A percentile compares a stretch with the other conserved stretches of the same genome.
phyloP scores from a whole-genome alignment of 2,113 vertebrate genomes.

The Anas platyrhynchos region DNA sequence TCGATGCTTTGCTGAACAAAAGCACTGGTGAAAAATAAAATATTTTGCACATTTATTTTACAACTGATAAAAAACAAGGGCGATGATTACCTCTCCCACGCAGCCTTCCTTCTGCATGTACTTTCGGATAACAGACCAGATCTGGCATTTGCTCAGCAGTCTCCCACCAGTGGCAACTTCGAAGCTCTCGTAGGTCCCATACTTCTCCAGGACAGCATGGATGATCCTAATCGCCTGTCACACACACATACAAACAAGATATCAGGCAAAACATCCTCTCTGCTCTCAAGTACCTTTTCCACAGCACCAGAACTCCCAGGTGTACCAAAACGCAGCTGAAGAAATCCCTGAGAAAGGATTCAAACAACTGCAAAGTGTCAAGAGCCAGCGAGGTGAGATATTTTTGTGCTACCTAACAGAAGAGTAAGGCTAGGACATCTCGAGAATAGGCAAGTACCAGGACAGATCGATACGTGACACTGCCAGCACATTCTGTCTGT shows the following conservation, averaged over 20 bases:
- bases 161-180: slow-evolving; percentile 90
- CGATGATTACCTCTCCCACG: slow-evolving; percentile 86
- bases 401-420: neutral
- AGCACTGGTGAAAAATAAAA: neutral
- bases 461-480: accelerated
- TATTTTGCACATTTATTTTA: neutral
- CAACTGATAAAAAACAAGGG: neutral
- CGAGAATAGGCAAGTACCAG: neutral
- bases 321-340: neutral
- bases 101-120: slow-evolving; percentile 98
- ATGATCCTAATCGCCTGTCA: slow-evolving; percentile 91
- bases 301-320: neutral
- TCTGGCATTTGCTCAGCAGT: slow-evolving; percentile 90
- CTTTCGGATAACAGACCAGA: slow-evolving; percentile 91
- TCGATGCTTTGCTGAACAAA: no score
- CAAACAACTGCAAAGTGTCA: neutral
- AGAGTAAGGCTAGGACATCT: neutral
- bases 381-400: accelerated
- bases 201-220: slow-evolving; percentile 89
- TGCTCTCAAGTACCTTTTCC: neutral
- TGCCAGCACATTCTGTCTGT: neutral
- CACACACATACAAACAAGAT: neutral
- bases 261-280: neutral
- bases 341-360: accelerated
- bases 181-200: slow-evolving; percentile 91